Base-by-base conservation (phyloP, 30 jellyfish, hydroid and myxozoan species). In the Turritopsis rubra region DNA sequence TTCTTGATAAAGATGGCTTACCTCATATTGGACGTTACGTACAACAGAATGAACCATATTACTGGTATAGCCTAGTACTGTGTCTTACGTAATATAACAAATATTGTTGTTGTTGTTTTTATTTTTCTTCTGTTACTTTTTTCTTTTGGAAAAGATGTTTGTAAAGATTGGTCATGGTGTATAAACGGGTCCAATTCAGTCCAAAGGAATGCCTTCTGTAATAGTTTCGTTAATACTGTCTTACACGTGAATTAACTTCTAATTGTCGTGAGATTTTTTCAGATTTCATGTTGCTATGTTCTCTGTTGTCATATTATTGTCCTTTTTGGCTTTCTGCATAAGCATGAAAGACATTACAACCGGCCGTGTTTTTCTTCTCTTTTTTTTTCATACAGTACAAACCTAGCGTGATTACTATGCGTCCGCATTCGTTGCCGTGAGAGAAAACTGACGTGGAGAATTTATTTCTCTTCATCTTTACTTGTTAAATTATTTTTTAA, bases 11-110 rank as follows among this genome's bases (percentile, higher is more conserved):
- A 28, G 98, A 92, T 76, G 98, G 98, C 21, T 81, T 92, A 65
- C 98, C 98, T 1, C 92, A 92, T 28, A 71, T 92, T 73, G 98
- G 98, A 24, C 85, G 96, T 70, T 88, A 66, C 84, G 66, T 92
- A 24, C 95, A 92, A 54, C 90, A 83, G 30, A 93, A 82, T 41
- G 93, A 92, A 52, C 98, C 98, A 9, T 92, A 92, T 52, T 92
- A 92, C 87, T 29, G 98, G 98, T 92, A 75, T 21, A 19, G 28
- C 7, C 77, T 68, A 22, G 30, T 27, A n/a, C 8, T 19, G 30
- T 7, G 30, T 68, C 21, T 27, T 9, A 1, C 9, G 21, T 23
- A 18, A 60, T 18, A 0, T 23, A 18, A 60, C 21, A 18, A 18
- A 60, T n/a, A n/a, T n/a, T 18, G 21, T 60, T 21, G 19, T 60